These are phyloP conservation scores for Drosophila pachea DNA, from an alignment of 1,140 invertebrate species.

Conservation along the genomic window DNA sequence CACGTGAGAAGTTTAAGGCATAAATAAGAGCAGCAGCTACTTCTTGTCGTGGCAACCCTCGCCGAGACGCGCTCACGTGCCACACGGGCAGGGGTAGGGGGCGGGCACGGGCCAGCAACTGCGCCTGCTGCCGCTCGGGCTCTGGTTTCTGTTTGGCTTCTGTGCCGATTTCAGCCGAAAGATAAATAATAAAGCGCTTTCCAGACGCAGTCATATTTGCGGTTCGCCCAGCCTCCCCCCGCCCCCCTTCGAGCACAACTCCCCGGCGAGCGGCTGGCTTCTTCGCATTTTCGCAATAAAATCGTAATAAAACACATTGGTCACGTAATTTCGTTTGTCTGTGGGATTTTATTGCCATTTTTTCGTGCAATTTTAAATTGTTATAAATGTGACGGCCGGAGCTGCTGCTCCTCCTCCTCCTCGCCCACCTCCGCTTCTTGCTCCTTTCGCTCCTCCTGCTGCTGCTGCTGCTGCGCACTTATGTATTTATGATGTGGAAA, in stretches of 20 bases:
- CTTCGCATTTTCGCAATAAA: conserved; percentile 78
- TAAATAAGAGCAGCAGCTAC: conserved; percentile 53
- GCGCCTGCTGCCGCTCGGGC: background rate
- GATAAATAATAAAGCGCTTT: conserved; percentile 74
- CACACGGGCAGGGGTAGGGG: background rate
- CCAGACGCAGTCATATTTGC: conserved; percentile 73
- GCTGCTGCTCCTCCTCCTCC: no score
- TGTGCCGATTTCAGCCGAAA: conserved; percentile 74
- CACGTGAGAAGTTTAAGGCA: conserved; percentile 57
- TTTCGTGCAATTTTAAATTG: conserved; percentile 77
- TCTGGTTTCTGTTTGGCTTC: conserved; percentile 59
- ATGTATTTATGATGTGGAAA: conserved; percentile 78
- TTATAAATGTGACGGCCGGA: conserved; percentile 72
- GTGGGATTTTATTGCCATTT: conserved; percentile 79
- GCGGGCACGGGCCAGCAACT: conserved; percentile 26
- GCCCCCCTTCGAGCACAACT: conserved; percentile 2
- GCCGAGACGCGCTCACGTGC: conserved; percentile 64
- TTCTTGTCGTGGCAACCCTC: conserved; percentile 54
- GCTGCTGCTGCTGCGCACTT: conserved; percentile 42
- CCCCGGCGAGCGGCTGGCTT: conserved; percentile 48
- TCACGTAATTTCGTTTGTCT: conserved; percentile 79
- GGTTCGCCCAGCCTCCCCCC: conserved; percentile 36
- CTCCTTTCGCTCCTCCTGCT: no score
- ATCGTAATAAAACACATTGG: conserved; percentile 79
- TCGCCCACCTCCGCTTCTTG: conserved; percentile 17